Base-by-base conservation (phyloP, 1,140 invertebrate species). In the Sycophaga agraensis region DNA sequence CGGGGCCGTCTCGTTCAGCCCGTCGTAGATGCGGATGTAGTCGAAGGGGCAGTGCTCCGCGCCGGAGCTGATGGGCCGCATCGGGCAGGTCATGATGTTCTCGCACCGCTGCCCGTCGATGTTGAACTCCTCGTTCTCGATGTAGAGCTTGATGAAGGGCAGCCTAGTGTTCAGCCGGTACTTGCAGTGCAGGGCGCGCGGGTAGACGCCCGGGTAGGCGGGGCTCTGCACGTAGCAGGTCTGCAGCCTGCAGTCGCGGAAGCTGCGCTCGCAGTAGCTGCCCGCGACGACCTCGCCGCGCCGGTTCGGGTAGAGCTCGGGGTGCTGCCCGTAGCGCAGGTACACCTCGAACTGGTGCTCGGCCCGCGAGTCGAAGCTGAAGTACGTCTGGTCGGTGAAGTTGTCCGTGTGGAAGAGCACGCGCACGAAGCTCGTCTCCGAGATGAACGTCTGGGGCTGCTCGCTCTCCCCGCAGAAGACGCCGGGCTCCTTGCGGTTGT, bases 11-110 rank as follows among this genome's bases (percentile, higher is more conserved):
- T 93, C 91, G 70, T 94, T 89, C 68, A 92, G 91, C 1, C 93
- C 94, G 71, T 96, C 94, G 82, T 94, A 95, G 45, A 96, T 91
- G 55, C 87, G 85, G 57, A 96, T 89, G 79, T 92, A 94, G 74
- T 96, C 94, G 77, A 90, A 94, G 0, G 92, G 93, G 74, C 94
- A 96, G 68, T 93, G 90, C 67, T 92, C 88, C 40, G 89, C 85
- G 37, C 90, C 91, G 62, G 91, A 92, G 34, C 89, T 91, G 42
- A 94, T 92, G 1, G 92, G 91, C 63, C 92, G 83, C 87, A 96
- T 94, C 12, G 93, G 93, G 72, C 94, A 96, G 2, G 93, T 93
- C 88, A 96, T 94, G 62, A 95, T 92, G 75, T 95, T 95, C 75
- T 96, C 93, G 73, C 94, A 96, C 50, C 93, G 84, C 70, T 95